Conservation (phyloP, 2,797 vertebrate species). For the Myiothlypis chrysogaster region DNA sequence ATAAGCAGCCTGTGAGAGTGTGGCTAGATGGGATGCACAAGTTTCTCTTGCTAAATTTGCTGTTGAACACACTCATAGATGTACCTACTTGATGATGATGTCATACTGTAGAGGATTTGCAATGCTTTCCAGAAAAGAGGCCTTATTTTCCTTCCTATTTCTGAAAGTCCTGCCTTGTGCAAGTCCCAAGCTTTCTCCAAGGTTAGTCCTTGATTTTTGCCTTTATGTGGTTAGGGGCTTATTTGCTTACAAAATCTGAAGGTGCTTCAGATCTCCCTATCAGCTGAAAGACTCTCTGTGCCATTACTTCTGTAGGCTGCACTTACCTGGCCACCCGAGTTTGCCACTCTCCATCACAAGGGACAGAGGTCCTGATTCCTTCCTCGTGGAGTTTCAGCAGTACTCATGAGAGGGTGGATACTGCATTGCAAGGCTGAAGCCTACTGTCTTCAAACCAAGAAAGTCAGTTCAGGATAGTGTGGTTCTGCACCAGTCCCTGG, state of each 20-base stretch:
- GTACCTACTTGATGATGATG: not conserved
- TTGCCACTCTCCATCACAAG: not conserved
- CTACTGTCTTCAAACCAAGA: not conserved
- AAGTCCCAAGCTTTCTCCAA: not conserved
- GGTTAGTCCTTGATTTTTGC: not conserved
- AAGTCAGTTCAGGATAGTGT: not conserved
- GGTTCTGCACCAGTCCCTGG: not conserved
- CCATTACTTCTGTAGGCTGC: not conserved
- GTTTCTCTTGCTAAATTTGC: not conserved
- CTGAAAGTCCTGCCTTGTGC: not conserved
- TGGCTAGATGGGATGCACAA: not conserved
- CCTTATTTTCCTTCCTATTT: not conserved
- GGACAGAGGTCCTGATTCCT: not conserved
- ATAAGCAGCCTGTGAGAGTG: not conserved
- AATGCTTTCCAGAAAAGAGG: not conserved
- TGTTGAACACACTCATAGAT: not conserved
- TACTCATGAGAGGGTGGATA: not conserved
- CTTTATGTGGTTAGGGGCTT: not conserved
- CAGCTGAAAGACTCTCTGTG: not conserved
- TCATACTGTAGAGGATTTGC: not conserved
- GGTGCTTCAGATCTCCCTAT: not conserved
- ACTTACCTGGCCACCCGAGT: not conserved
- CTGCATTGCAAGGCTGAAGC: not conserved
- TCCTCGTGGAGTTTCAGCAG: not conserved
- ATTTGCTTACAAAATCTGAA: not conserved